phyloP scores from a whole-genome alignment of 2,113 vertebrate species.

The Casuarius casuarius region DNA sequence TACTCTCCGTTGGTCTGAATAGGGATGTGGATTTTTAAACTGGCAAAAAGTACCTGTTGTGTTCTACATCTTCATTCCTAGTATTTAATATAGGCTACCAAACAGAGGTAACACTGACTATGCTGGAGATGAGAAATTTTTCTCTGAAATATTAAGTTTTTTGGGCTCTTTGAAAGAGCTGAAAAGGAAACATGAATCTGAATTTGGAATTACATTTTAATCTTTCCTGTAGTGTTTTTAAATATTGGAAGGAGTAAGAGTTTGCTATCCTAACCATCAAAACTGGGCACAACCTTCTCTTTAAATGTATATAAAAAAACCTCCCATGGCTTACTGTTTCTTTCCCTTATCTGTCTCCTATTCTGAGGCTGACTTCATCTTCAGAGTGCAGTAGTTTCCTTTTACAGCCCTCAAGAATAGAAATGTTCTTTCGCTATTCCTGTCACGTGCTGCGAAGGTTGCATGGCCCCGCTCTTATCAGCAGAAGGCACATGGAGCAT shows the following conservation, averaged over 20 bases:
- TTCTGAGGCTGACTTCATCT: conserved; percentile 79
- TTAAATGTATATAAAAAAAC: not conserved
- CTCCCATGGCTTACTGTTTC: conserved; percentile 65
- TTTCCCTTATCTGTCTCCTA: conserved; percentile 74
- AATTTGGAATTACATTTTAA: conserved; percentile 40
- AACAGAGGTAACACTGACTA: not conserved
- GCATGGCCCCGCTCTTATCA: conserved; percentile 87
- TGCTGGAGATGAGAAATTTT: not conserved
- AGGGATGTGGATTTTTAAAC: not conserved
- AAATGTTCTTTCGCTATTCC: conserved; percentile 77
- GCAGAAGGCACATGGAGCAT: conserved; percentile 74
- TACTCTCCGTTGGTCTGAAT: not conserved
- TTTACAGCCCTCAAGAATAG: conserved; percentile 53
- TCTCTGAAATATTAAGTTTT: not conserved
- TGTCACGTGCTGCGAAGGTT: conserved; percentile 81
- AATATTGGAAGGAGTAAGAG: conserved; percentile 33
- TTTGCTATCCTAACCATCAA: conserved; percentile 33
- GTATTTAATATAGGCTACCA: not conserved
- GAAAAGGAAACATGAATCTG: not conserved
- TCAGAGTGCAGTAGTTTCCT: conserved; percentile 60
- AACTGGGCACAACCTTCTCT: conserved; percentile 20
- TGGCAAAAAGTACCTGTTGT: not conserved
- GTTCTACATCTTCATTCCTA: not conserved
- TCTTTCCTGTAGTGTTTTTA: conserved; percentile 31
- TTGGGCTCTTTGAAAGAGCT: not conserved